A percentile compares a stretch with the other conserved stretches of the same genome.
Evolutionary conservation across 2,113 vertebrate species (phyloP).

Genomic region (Anhinga rufa): DNA sequence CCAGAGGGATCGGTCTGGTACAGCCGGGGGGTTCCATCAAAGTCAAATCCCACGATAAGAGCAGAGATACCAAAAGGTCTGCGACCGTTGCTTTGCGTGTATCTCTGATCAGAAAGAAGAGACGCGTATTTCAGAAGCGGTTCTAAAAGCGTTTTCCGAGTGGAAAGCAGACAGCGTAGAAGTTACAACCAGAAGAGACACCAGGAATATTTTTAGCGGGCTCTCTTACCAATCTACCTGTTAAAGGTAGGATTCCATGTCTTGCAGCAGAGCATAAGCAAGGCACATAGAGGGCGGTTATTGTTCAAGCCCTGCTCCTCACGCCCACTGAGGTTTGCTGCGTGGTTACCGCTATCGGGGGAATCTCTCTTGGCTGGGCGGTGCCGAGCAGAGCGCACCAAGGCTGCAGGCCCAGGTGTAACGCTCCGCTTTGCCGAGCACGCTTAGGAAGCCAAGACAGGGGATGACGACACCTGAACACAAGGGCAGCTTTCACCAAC

Average conservation of each 20-base stretch:
- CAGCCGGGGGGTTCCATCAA: constrained; percentile 82
- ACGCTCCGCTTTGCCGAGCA: background rate
- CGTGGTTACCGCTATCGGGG: background rate
- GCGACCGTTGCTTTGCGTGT: constrained; percentile 87
- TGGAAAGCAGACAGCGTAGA: background rate
- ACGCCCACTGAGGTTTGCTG: background rate
- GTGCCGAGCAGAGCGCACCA: background rate
- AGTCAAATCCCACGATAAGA: constrained; percentile 86
- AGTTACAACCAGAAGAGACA: background rate
- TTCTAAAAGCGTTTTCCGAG: background rate
- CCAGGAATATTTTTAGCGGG: background rate
- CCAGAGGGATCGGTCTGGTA: constrained; percentile 89
- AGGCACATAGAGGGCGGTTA: background rate
- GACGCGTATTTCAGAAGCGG: background rate
- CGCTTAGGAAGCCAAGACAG: background rate
- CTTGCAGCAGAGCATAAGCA: background rate
- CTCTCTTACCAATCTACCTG: background rate
- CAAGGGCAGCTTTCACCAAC: background rate
- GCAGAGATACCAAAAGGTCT: constrained; percentile 87
- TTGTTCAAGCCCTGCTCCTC: background rate
- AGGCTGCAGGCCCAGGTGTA: background rate
- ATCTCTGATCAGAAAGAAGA: constrained; percentile 68
- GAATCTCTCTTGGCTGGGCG: background rate
- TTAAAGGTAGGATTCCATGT: accelerated
- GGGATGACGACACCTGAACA: background rate